These are phyloP conservation scores for Chironomus riparius DNA, from an alignment of 2,888 invertebrate genomes.

Conservation along the genomic window DNA sequence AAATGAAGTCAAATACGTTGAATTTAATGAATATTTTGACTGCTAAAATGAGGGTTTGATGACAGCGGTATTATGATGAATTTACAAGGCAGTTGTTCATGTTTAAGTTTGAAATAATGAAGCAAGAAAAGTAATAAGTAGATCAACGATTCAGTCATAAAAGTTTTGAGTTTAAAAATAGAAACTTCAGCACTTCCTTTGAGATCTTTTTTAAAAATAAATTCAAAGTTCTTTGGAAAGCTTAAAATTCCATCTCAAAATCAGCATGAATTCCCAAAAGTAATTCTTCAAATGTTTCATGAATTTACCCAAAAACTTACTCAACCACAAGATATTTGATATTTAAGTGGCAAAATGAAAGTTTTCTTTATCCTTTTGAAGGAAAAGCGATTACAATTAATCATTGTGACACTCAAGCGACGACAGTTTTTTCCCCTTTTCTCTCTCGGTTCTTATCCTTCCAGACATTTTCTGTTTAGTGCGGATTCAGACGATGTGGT, in stretches of 20 bases:
- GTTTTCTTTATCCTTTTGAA: neutral
- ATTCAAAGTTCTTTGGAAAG: neutral
- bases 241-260: neutral
- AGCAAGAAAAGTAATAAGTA: no score
- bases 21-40: no score
- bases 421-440: neutral
- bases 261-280: neutral
- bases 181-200: no score
- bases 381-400: neutral
- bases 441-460: neutral
- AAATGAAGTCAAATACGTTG: no score
- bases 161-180: no score
- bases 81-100: no score
- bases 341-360: constrained; percentile 2
- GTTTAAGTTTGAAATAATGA: no score
- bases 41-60: no score
- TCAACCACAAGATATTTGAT: neutral
- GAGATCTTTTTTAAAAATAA: neutral
- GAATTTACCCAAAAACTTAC: neutral
- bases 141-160: no score
- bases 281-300: neutral
- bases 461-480: neutral
- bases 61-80: no score
- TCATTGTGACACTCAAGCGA: constrained; percentile 12
- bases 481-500: neutral